Base-by-base conservation (phyloP, 2,888 invertebrate genomes). In the Adelognathus sp. region DNA sequence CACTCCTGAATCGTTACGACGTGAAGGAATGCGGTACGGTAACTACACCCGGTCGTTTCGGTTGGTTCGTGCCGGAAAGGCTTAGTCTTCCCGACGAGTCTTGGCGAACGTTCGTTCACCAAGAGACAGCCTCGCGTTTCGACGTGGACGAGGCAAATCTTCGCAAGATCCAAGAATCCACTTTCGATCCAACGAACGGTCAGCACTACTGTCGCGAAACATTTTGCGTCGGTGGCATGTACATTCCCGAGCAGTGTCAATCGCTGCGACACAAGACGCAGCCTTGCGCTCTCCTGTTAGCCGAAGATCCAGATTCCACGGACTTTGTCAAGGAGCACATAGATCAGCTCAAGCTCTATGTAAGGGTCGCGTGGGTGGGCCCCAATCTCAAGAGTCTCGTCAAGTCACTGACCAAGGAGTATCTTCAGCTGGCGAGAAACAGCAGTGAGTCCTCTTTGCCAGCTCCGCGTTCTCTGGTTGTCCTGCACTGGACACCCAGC, bases 291-390 rank as follows among this genome's bases (percentile, higher is more conserved):
- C 84, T 93, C 1, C 85, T 94, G 9, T 82, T 94, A 3, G 92
- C 94, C 1, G 92, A 93, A 16, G 87, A 92, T 71, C 92, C 91
- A 41, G 91, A 92, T 7, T 92, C 93, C 4, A 94, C 94, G 0
- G 87, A 88, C 3, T 94, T 94, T 82, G 92, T 95, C 1, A 92
- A 92, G 54, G 87, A 93, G 0, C 95, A 96, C 83, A 94, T 96
- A 44, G 89, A 92, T 9, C 92, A 93, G 70, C 91, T 94, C 64
- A 91, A 93, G 33, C 91, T 96, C 11, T 93, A 92, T 79, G 94
- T 96, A 0, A 94, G 94, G 86, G 94, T 96, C 0, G 92, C 94
- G 3, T 96, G 96, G 95, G 90, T 96, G 11, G 96, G 95, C 0
- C 88, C 92, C 0, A 91, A 94, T 80, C 91, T 96, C 54, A 90